Evolutionary conservation across 1,140 invertebrate species (phyloP).

Genomic region (Lasioglossum baleicum): DNA sequence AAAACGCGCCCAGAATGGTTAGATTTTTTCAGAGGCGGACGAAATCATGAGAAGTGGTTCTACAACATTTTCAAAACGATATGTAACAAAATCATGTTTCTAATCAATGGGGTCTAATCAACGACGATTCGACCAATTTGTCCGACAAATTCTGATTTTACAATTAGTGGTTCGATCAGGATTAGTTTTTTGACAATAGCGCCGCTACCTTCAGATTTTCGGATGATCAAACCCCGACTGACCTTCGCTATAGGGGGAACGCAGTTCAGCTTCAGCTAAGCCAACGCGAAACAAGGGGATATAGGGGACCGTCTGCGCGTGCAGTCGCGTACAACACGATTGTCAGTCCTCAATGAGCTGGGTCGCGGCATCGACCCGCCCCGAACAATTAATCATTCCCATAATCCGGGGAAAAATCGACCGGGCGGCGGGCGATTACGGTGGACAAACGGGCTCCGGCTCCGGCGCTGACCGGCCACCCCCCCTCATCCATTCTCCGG

Average conservation of each 20-base stretch:
- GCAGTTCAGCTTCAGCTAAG: background rate
- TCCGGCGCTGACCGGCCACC: too few species aligned
- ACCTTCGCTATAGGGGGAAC: background rate
- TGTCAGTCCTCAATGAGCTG: background rate
- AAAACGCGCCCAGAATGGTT: too few species aligned
- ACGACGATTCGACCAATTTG: too few species aligned
- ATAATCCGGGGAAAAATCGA: slow-evolving; percentile 1
- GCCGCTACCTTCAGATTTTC: background rate
- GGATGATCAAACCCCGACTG: background rate
- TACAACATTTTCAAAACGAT: too few species aligned
- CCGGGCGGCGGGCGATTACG: background rate
- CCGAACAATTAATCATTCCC: slow-evolving; percentile 13
- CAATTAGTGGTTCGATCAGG: too few species aligned
- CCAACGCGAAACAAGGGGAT: background rate
- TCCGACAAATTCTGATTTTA: too few species aligned
- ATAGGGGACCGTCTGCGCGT: background rate
- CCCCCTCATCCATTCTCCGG: background rate
- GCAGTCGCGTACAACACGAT: slow-evolving; percentile 9
- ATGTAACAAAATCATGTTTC: too few species aligned
- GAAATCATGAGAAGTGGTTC: too few species aligned
- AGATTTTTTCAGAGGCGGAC: too few species aligned
- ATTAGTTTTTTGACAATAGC: too few species aligned
- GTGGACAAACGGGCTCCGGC: background rate
- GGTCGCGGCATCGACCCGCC: background rate
- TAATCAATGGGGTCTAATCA: too few species aligned